phyloP scores from a whole-genome alignment of 2,797 vertebrate species.

The Cyclura pinguis region DNA sequence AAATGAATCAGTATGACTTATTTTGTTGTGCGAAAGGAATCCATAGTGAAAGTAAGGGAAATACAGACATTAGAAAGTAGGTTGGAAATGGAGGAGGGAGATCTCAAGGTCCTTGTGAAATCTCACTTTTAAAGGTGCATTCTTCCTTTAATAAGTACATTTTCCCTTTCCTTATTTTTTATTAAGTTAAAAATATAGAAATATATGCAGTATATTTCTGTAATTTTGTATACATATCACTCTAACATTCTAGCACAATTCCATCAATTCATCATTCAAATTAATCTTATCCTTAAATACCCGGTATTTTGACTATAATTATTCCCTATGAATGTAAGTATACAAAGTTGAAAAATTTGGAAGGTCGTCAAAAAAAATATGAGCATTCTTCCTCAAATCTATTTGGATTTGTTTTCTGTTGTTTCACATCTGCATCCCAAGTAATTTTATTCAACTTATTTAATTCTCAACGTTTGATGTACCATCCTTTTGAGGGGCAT shows the following conservation, averaged over 20 bases:
- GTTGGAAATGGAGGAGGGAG: not conserved
- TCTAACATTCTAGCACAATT: not conserved
- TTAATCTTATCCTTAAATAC: not conserved
- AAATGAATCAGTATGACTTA: slow-evolving; percentile 1
- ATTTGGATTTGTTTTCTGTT: not conserved
- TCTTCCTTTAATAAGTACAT: slow-evolving; percentile 31
- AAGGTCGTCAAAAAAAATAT: not conserved
- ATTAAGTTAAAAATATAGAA: slow-evolving; percentile 10
- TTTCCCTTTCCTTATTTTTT: not conserved
- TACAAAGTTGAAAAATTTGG: not conserved
- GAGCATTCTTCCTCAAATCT: not conserved
- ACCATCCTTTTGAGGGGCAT: not conserved
- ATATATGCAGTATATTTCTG: not conserved
- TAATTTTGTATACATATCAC: slow-evolving; percentile 23
- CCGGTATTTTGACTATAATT: slow-evolving; percentile 8
- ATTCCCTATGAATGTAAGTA: not conserved
- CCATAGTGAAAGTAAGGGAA: not conserved
- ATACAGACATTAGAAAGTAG: not conserved
- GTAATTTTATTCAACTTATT: slow-evolving; percentile 3
- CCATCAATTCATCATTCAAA: not conserved
- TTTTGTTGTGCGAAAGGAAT: not conserved
- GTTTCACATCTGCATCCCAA: not conserved
- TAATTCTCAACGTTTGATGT: not conserved
- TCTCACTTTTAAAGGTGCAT: slow-evolving; percentile 20
- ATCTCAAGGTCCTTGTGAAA: not conserved